phyloP scores from a whole-genome alignment of 2,797 vertebrate species.

The Pogonophryne albipinna region DNA sequence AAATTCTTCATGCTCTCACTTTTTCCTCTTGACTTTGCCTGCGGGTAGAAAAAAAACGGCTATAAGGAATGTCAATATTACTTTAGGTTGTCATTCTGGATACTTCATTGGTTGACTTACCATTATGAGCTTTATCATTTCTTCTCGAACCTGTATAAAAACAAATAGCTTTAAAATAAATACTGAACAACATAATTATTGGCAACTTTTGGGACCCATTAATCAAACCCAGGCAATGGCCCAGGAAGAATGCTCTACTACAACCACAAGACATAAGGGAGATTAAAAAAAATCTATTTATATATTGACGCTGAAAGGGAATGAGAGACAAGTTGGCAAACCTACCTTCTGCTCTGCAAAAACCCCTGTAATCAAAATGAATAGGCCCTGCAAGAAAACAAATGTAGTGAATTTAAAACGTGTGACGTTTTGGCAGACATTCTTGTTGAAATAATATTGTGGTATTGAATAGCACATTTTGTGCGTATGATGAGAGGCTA shows the following conservation, averaged over 20 bases:
- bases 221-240: background rate
- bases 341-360: conserved; percentile 85
- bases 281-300: background rate
- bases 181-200: background rate
- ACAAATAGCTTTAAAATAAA: conserved; percentile 11
- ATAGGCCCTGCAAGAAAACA: conserved; percentile 81
- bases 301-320: background rate
- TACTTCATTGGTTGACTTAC: conserved; percentile 66
- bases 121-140: conserved; percentile 72
- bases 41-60: conserved; percentile 2
- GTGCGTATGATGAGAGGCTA: background rate
- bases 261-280: background rate
- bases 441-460: background rate
- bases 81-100: background rate
- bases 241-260: background rate
- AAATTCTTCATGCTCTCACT: conserved; percentile 55
- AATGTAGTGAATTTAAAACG: background rate
- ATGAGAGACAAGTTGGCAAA: background rate
- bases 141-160: conserved; percentile 81
- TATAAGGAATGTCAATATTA: background rate
- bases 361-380: conserved; percentile 83
- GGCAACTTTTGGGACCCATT: background rate
- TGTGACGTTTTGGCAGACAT: background rate
- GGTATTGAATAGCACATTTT: background rate
- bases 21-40: conserved; percentile 60